Conservation (phyloP, 2,797 vertebrate species). For the Alfaro cultratus region DNA sequence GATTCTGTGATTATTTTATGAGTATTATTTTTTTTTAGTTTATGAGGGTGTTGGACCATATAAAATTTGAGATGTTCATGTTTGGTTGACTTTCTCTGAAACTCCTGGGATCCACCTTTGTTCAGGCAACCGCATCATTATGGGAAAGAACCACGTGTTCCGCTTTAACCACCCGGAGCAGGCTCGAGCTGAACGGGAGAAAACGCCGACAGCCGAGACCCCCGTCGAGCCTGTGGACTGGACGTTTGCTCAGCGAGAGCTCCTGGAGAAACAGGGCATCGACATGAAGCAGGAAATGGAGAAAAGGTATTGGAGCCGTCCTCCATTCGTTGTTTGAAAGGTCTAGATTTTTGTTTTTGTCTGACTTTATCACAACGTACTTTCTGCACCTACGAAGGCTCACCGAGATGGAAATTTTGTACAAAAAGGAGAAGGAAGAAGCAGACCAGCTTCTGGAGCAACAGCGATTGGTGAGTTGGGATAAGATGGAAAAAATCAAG, state of each 20-base stretch:
- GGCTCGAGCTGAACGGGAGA: slow-evolving; percentile 95
- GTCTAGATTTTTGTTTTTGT: not conserved
- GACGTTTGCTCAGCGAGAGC: slow-evolving; percentile 98
- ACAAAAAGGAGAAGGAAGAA: slow-evolving; percentile 99
- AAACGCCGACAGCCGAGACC: slow-evolving; percentile 95
- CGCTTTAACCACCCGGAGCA: slow-evolving; percentile 99
- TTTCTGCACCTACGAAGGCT: slow-evolving; percentile 78
- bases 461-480: slow-evolving; percentile 93
- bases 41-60: not conserved
- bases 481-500: slow-evolving; percentile 22
- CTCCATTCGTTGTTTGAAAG: not conserved
- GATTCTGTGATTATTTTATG: no score
- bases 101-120: not conserved
- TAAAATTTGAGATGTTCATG: not conserved
- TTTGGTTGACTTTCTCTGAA: slow-evolving; percentile 1
- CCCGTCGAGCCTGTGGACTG: slow-evolving; percentile 98
- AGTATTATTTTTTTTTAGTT: not conserved
- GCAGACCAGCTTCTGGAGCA: slow-evolving; percentile 98
- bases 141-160: slow-evolving; percentile 99
- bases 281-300: slow-evolving; percentile 99
- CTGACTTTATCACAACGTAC: slow-evolving; percentile 20
- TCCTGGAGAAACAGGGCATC: slow-evolving; percentile 98
- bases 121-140: slow-evolving; percentile 97
- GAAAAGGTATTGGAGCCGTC: slow-evolving; percentile 85
- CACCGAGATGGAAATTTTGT: slow-evolving; percentile 99